Evolutionary conservation across 2,888 invertebrate genomes (phyloP).

Genomic region (Falcaria lacertinaria): DNA sequence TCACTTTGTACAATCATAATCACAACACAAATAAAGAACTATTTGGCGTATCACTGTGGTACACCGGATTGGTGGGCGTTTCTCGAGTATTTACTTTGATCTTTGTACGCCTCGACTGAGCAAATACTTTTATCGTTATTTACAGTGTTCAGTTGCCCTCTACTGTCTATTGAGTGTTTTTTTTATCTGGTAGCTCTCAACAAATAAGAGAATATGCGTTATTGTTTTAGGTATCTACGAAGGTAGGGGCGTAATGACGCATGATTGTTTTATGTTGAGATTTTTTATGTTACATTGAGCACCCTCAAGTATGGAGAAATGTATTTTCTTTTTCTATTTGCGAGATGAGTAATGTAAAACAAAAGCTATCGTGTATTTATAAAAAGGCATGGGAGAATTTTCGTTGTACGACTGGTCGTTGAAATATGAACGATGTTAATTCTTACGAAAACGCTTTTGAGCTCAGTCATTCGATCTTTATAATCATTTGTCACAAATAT

Average conservation of each 20-base stretch:
- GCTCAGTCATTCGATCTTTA: neutral
- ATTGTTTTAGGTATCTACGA: slow-evolving; percentile 37
- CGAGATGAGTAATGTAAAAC: neutral
- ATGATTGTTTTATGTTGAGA: slow-evolving; percentile 9
- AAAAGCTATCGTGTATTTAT: no score
- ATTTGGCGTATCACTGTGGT: slow-evolving; percentile 46
- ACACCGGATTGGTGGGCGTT: slow-evolving; percentile 53
- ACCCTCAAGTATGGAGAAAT: slow-evolving; percentile 7
- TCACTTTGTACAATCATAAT: slow-evolving; percentile 22
- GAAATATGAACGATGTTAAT: neutral
- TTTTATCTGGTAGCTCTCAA: slow-evolving; percentile 40
- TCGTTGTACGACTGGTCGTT: neutral
- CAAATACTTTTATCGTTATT: slow-evolving; percentile 76
- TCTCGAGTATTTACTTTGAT: slow-evolving; percentile 62
- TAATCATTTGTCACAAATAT: slow-evolving; percentile 8
- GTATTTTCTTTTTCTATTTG: slow-evolving; percentile 14
- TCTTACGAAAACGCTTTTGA: neutral
- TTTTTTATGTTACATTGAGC: neutral
- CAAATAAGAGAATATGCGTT: slow-evolving; percentile 45
- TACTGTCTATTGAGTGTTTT: slow-evolving; percentile 53
- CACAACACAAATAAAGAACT: slow-evolving; percentile 28
- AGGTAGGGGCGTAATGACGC: slow-evolving; percentile 13
- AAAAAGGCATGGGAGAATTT: no score
- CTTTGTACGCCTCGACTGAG: slow-evolving; percentile 67
- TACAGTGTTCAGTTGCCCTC: slow-evolving; percentile 67